Evolutionary conservation across 2,888 invertebrate genomes (phyloP).

Genomic region (Ophioninae sp.): DNA sequence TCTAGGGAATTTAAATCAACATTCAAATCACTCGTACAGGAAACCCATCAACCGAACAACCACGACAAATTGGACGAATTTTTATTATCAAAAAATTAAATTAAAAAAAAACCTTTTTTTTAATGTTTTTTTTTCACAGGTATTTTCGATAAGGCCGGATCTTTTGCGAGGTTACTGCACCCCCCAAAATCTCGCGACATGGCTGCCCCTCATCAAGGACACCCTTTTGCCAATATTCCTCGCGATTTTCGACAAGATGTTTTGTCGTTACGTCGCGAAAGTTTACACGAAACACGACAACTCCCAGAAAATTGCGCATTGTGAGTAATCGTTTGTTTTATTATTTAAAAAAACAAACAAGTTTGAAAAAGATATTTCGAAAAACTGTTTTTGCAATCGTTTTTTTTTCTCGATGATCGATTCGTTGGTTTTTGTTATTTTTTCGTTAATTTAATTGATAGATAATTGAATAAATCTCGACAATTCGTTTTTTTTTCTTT

Average conservation of each 20-base stretch:
- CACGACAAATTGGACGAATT: no score
- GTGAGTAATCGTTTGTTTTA: slow-evolving; percentile 63
- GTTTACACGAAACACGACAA: slow-evolving; percentile 81
- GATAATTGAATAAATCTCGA: no score
- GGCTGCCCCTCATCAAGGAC: slow-evolving; percentile 84
- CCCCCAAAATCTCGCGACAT: slow-evolving; percentile 82
- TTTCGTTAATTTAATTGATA: no score
- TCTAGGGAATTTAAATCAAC: background rate
- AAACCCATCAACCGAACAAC: no score
- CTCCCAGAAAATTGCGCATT: slow-evolving; percentile 74
- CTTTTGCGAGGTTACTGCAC: slow-evolving; percentile 82
- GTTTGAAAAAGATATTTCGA: no score
- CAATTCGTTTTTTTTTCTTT: no score
- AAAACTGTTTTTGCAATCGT: background rate
- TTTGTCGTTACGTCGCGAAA: slow-evolving; percentile 83
- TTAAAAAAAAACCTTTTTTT: no score
- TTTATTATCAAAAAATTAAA: no score
- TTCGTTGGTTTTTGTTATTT: background rate
- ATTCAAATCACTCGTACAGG: background rate
- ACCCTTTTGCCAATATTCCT: slow-evolving; percentile 83
- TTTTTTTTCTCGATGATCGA: background rate
- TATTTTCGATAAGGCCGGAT: slow-evolving; percentile 82
- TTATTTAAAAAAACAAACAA: background rate
- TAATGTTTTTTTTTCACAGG: slow-evolving; percentile 71
- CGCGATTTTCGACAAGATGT: slow-evolving; percentile 83